phyloP scores from a whole-genome alignment of 1,140 invertebrate species.

The Hirudo medicinalis region DNA sequence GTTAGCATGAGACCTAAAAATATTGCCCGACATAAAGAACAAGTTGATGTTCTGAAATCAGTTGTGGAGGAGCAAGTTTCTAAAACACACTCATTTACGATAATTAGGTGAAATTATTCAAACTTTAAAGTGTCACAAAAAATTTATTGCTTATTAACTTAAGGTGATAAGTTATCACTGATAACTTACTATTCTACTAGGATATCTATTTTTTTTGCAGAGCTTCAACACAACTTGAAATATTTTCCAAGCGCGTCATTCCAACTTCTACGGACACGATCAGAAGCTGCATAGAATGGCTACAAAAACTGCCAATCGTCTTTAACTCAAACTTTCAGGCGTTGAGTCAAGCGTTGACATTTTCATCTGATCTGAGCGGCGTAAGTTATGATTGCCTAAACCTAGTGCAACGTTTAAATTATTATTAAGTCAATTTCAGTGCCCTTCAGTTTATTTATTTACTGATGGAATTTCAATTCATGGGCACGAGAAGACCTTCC shows the following conservation, averaged over 20 bases:
- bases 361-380: background rate
- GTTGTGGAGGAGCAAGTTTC: constrained; percentile 3
- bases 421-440: background rate
- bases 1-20: background rate
- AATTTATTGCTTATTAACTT: background rate
- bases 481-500: background rate
- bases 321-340: background rate
- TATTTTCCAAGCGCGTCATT: no score
- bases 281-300: background rate
- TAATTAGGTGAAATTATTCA: background rate
- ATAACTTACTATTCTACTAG: no score
- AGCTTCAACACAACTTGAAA: no score
- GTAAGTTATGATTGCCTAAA: background rate
- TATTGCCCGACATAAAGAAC: background rate
- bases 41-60: background rate
- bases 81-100: background rate
- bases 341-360: background rate
- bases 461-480: background rate
- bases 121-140: background rate
- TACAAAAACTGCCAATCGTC: background rate
- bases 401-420: background rate
- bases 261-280: background rate
- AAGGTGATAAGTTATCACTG: background rate
- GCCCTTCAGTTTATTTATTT: constrained; percentile 8
- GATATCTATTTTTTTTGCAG: no score